Base-by-base conservation (phyloP, 2,888 invertebrate species). In the Digitonthophagus gazella region DNA sequence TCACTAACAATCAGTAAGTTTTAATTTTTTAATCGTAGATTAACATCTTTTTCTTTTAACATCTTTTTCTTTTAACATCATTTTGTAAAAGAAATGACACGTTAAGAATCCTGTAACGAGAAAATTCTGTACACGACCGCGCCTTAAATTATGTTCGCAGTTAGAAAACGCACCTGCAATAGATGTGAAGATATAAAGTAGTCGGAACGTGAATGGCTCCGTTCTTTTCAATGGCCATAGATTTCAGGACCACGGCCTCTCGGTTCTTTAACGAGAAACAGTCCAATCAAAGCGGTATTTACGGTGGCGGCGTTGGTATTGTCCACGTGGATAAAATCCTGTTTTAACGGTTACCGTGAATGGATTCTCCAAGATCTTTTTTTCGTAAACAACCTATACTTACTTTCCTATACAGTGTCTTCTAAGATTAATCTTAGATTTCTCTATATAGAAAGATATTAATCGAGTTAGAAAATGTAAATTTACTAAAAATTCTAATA, bases 111-210 rank as follows among this genome's bases (percentile, higher is more conserved):
- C 11, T 44, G 28, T 44, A 3, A 44, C 28, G 28, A 44, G 28
- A 44, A 44, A 44, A 44, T 44, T 44, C 28, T 44, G 66, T 69
- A 69, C 67, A 67, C 63, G 66, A 69, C 67, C 67, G 44, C 67
- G 64, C 71, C 69, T 69, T 69, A 69, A 71, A 67, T 71, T 69
- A 71, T 69, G 64, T 67, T 44, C 70, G 70, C 69, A 70, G 65
- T 72, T 70, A 70, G 67, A 67, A 67, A 58, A 66, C 70, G 69
- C 72, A 72, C 72, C 70, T 72, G 72, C 72, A 69, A 68, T 67
- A 69, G 66, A 44, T 44, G 28, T 44, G 28, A 44, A 44, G 28
- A 44, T 6, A 44, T 44, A 44, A 44, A 44, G 28, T 44, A 11
- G 28, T 44, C 28, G 28, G 28, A 8, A 44, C 28, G 28, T 11